Base-by-base conservation (phyloP, 2,797 vertebrate genomes). In the Morelia viridis region DNA sequence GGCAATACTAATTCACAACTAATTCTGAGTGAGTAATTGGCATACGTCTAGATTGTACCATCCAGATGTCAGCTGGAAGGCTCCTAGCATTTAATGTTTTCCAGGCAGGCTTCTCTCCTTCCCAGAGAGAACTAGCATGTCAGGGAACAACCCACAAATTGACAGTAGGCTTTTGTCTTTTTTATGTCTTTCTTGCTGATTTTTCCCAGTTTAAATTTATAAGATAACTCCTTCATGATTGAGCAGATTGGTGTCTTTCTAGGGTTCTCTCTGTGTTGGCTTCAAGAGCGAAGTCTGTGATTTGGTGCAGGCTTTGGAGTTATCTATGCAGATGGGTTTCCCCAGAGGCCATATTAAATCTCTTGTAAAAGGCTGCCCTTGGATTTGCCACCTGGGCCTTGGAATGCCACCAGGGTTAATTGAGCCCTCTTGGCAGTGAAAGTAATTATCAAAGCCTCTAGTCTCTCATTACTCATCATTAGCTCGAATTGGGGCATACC, bases 381-480 rank as follows among this genome's bases (percentile, higher is more conserved):
- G n/a, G 84, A 41, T 80, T 41, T 41, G 58, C 58, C 92, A 92
- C 89, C 85, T 92, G 92, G 89, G 89, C 57, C 84, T 90, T 50
- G 58, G 58, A 17, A 41, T 64, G 64, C 84, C 65, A 90, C 57
- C 61, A 8, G 92, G 89, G 92, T 80, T 92, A 92, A 92, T 90
- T 92, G 92, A 90, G 57, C 57, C 85, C 85, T 80, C 85, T 90
- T 92, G 89, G 65, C 65, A 80, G 57, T 6, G 46, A 68, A 90
- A 92, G 92, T 90, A 87, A 90, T 92, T 90, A 87, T 57, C 26
- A 87, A 83, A 64, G 68, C 64, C 1, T 90, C 46, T 80, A 11
- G 46, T n/a, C 85, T 62, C 92, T 90, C 92, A 92, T 90, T 92
- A 90, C 65, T 90, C 88, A 92, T 87, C 89, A 92, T 92, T 92